A percentile compares a stretch with the other conserved stretches of the same genome.
Conservation (phyloP, 2,888 invertebrate species). For the Agriotes lineatus region DNA sequence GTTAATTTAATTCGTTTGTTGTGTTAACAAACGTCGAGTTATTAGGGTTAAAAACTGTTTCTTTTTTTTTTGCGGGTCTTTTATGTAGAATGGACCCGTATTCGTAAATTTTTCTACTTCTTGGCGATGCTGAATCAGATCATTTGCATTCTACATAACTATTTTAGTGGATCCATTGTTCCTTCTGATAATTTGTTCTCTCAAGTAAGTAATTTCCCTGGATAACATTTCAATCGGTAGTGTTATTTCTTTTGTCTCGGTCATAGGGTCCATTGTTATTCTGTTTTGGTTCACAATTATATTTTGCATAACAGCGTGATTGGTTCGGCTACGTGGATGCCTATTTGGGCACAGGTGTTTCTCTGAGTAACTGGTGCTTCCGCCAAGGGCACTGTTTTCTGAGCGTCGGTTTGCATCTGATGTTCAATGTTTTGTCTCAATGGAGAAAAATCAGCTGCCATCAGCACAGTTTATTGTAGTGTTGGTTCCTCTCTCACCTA, state of each 20-base stretch:
- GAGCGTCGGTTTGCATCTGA: not conserved
- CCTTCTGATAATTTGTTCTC: not conserved
- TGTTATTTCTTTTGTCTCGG: not conserved
- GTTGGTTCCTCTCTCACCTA: not conserved
- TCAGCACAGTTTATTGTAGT: conserved; percentile 4
- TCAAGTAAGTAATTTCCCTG: not conserved
- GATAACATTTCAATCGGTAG: not conserved
- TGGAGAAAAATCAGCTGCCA: conserved; percentile 1
- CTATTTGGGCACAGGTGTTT: not conserved
- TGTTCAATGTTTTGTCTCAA: not conserved
- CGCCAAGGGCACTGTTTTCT: not conserved
- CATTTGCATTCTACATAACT: not conserved
- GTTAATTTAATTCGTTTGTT: too few species aligned
- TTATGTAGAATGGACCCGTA: not conserved
- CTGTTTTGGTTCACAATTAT: not conserved
- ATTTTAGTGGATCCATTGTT: not conserved
- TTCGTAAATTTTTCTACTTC: not conserved
- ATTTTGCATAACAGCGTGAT: too few species aligned
- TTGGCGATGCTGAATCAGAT: not conserved
- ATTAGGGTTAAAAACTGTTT: too few species aligned
- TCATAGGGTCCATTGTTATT: not conserved
- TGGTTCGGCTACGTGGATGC: too few species aligned
- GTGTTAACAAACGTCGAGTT: too few species aligned
- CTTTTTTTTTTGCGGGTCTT: too few species aligned
- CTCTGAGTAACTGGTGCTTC: not conserved